Evolutionary conservation across 2,113 vertebrate genomes (phyloP).

Genomic region (Oreotrochilus melanogaster): DNA sequence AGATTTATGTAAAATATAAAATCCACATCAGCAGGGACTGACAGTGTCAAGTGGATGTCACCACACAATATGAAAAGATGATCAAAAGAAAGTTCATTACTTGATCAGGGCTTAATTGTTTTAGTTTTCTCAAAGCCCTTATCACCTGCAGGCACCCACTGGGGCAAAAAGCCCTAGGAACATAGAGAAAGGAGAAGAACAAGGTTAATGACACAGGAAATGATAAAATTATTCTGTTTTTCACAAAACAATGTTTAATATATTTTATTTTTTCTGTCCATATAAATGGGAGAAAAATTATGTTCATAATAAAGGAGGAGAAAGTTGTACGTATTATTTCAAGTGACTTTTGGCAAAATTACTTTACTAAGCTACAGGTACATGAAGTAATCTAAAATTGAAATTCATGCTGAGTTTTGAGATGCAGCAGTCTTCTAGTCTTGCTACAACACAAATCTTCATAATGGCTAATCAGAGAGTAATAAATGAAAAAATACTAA

Average conservation of each 20-base stretch:
- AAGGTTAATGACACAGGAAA: not conserved
- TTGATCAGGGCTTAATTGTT: not conserved
- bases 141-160: not conserved
- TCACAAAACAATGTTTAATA: not conserved
- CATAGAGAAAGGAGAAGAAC: not conserved
- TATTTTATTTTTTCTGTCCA: not conserved
- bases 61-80: not conserved
- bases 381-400: not conserved
- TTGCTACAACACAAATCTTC: not conserved
- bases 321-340: not conserved
- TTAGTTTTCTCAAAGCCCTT: not conserved
- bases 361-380: not conserved
- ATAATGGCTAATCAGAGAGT: not conserved
- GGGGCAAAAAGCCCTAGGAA: not conserved
- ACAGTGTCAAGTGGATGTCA: not conserved
- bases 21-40: not conserved
- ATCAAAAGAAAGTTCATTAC: not conserved
- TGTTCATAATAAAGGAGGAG: not conserved
- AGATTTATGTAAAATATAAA: not conserved
- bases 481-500: not conserved
- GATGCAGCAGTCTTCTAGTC: not conserved
- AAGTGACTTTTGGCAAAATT: not conserved
- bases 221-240: not conserved
- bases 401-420: conserved; percentile 9
- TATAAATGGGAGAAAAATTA: not conserved